Conservation (phyloP, 2,797 vertebrate species). For the Silurus aristotelis region DNA sequence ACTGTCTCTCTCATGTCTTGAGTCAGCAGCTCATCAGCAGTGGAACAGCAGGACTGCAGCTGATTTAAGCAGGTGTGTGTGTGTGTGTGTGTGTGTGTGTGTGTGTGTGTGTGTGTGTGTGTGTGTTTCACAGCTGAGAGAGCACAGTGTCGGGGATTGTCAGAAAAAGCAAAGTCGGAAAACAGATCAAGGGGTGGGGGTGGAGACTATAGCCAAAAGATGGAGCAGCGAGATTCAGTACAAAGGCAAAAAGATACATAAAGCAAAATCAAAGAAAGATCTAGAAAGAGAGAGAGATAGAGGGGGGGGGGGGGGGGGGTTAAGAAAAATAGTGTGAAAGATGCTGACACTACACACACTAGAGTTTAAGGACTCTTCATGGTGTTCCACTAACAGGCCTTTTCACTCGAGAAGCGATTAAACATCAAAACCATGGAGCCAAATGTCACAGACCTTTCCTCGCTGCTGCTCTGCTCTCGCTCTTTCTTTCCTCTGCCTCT, state of each 20-base stretch:
- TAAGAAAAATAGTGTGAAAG: slow-evolving; percentile 21
- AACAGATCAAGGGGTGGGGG: not conserved
- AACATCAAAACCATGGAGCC: slow-evolving; percentile 41
- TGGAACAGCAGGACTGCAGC: slow-evolving; percentile 34
- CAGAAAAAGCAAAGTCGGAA: slow-evolving; percentile 30
- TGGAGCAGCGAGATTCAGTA: slow-evolving; percentile 5
- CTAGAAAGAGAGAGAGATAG: not conserved
- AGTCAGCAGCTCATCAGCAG: slow-evolving; percentile 38
- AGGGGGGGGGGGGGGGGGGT: not conserved
- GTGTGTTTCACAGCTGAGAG: slow-evolving; percentile 56
- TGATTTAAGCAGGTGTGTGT: slow-evolving; percentile 45
- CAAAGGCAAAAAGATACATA: not conserved
- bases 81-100: slow-evolving; percentile 16
- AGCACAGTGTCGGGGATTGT: slow-evolving; percentile 49
- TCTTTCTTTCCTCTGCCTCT: slow-evolving; percentile 14
- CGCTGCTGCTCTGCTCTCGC: slow-evolving; percentile 8
- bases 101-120: slow-evolving; percentile 42
- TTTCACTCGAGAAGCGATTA: slow-evolving; percentile 37
- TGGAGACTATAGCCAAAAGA: slow-evolving; percentile 5
- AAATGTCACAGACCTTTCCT: slow-evolving; percentile 43
- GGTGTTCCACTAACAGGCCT: slow-evolving; percentile 38
- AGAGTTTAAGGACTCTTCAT: slow-evolving; percentile 39
- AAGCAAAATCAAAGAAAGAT: not conserved
- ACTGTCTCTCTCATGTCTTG: not conserved
- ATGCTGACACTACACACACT: slow-evolving; percentile 29